Evolutionary conservation across 2,113 vertebrate species (phyloP), one percentile per base, ranked within the genome.

Genomic region (Calidris pugnax): DNA sequence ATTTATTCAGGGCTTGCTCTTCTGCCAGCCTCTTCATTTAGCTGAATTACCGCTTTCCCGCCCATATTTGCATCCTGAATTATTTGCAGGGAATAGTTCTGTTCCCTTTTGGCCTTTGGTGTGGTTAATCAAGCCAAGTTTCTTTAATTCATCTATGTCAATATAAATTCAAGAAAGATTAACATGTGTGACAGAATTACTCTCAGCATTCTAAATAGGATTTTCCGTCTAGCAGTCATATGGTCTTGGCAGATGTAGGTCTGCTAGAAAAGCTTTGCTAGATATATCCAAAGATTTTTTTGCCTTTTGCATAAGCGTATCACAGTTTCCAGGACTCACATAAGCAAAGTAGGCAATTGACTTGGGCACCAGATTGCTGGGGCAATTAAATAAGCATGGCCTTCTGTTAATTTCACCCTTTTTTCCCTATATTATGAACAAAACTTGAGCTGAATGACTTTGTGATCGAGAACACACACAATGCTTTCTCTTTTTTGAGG

Each of bases 71-170:
- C 32, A 87, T 87, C 18, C 63, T 68, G 80, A 78, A 93, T 93
- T 86, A 84, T 78, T 95, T 90, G 17, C 37, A 62, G n/a, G 37
- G 18, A 89, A 81, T 37, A 23, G 11, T 86, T 93, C 37, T 57
- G 21, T 53, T 94, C 15, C 32, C 45, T 93, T 18, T 71, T 84
- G 75, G 32, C 7, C 14, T 90, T 88, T 80, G 41, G 22, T 77
- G 50, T 37, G 43, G 41, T 92, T 86, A 86, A 74, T 90, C 45
- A 81, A 77, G 55, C 75, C 83, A 84, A 90, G 79, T 84, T 95
- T 85, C 92, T 80, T 90, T 74, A 89, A 86, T 93, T 92, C 45
- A 53, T 85, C 82, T 87, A 41, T 71, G 72, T 74, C 75, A 73
- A 41, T 71, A 67, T 47, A 84, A 90, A 74, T 92, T 71, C 0